Conservation (phyloP, 2,888 invertebrate genomes). For the Epistrophe grossulariae region DNA sequence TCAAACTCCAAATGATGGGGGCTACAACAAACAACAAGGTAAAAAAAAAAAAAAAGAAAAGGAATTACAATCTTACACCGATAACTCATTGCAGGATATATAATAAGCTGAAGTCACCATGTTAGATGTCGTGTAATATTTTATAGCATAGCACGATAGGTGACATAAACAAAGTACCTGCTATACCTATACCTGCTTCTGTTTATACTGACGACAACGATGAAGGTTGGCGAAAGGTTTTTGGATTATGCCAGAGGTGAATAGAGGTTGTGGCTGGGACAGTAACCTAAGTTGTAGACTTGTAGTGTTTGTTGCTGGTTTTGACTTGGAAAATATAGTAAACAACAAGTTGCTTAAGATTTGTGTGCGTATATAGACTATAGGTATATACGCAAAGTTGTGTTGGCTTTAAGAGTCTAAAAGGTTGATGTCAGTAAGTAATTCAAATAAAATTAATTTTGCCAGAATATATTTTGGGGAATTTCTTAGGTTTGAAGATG, state of each 20-base stretch:
- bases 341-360: slow-evolving; percentile 62
- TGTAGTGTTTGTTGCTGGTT: slow-evolving; percentile 40
- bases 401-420: slow-evolving; percentile 33
- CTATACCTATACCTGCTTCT: slow-evolving; percentile 7
- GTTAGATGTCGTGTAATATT: slow-evolving; percentile 73
- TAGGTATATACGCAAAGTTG: not conserved
- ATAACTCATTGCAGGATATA: slow-evolving; percentile 71
- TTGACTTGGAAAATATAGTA: slow-evolving; percentile 48
- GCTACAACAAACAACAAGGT: slow-evolving; percentile 8
- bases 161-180: slow-evolving; percentile 70
- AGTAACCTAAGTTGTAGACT: slow-evolving; percentile 45
- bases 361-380: slow-evolving; percentile 13
- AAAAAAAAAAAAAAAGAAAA: no score
- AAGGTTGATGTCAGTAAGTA: slow-evolving; percentile 34
- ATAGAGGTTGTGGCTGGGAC: slow-evolving; percentile 60
- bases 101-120: slow-evolving; percentile 73
- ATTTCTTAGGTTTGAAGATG: not conserved
- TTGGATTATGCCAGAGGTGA: slow-evolving; percentile 62
- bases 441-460: slow-evolving; percentile 46
- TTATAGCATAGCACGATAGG: slow-evolving; percentile 69
- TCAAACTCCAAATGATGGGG: slow-evolving; percentile 12
- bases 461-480: not conserved
- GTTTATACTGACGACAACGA: slow-evolving; percentile 22
- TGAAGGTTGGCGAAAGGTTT: slow-evolving; percentile 45
- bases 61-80: slow-evolving; percentile 71